Percentiles rank a stretch among this genome's conserved stretches.
Evolutionary conservation across 2,113 vertebrate species (phyloP).

Genomic region (Merops nubicus): DNA sequence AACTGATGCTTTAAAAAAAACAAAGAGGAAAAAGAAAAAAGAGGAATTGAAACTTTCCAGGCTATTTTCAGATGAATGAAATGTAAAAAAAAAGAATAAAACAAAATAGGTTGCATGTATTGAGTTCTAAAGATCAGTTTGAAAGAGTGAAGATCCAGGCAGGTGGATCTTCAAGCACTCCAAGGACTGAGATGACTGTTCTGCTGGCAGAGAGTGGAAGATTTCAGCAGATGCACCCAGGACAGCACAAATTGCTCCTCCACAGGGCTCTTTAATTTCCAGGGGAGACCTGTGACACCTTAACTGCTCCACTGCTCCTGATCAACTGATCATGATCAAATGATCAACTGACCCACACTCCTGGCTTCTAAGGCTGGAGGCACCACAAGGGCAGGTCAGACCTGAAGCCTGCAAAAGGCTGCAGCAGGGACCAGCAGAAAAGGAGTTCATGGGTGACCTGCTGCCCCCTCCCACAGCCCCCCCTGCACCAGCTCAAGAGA

Average conservation of each 20-base stretch:
- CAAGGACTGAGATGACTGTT: not conserved
- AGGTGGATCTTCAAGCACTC: slow-evolving; percentile 14
- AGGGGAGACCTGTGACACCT: rapidly evolving
- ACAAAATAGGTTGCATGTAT: not conserved
- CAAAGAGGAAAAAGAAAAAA: not conserved
- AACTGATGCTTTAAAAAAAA: slow-evolving; percentile 20
- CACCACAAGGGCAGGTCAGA: not conserved
- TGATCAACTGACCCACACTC: too few relatives aligned
- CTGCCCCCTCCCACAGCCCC: not conserved
- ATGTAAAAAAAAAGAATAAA: not conserved
- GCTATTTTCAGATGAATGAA: slow-evolving; percentile 61
- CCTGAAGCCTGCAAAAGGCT: not conserved
- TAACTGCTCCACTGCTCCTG: not conserved
- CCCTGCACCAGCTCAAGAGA: not conserved
- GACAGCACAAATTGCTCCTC: not conserved
- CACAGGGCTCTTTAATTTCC: not conserved
- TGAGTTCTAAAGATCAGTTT: not conserved
- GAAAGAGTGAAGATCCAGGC: slow-evolving; percentile 18
- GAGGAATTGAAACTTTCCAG: not conserved
- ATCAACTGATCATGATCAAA: too few relatives aligned
- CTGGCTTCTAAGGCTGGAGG: not conserved
- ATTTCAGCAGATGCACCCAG: not conserved
- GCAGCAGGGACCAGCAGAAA: not conserved
- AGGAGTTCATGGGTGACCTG: not conserved
- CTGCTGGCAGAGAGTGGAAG: not conserved